Conservation (phyloP, 2,888 invertebrate species). For the Drosophila infuscata region DNA sequence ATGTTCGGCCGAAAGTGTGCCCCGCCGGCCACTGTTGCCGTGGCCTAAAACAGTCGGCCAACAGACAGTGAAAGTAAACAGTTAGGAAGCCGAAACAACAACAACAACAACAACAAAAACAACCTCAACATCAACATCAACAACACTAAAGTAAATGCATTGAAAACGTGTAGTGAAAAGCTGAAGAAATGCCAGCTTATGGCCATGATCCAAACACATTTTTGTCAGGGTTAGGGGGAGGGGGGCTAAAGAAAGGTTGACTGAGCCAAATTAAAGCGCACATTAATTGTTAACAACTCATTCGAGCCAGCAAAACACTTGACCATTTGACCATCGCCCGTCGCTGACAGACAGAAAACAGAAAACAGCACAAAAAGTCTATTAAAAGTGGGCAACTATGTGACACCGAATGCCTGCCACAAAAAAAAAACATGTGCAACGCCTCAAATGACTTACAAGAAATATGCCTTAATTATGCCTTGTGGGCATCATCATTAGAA, state of each 20-base stretch:
- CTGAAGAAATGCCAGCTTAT: constrained; percentile 59
- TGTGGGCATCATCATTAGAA: constrained; percentile 59
- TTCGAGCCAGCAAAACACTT: constrained; percentile 49
- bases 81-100: constrained; percentile 54
- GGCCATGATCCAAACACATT: constrained; percentile 46
- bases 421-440: constrained; percentile 9
- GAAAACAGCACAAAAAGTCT: constrained; percentile 50
- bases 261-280: constrained; percentile 39
- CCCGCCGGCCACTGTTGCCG: constrained; percentile 63
- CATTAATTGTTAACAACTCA: constrained; percentile 49
- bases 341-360: constrained; percentile 29
- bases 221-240: constrained; percentile 11
- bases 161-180: constrained; percentile 68
- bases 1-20: constrained; percentile 58
- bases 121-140: constrained; percentile 18
- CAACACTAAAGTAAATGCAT: constrained; percentile 47
- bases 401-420: constrained; percentile 52
- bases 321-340: constrained; percentile 54
- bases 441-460: constrained; percentile 4
- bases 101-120: constrained; percentile 37
- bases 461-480: constrained; percentile 39
- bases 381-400: constrained; percentile 60
- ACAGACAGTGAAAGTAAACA: constrained; percentile 77
- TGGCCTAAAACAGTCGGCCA: constrained; percentile 49
- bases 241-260: neutral